These are phyloP conservation scores for Fabriciana adippe DNA, from an alignment of 2,888 invertebrate species.

Conservation along the genomic window DNA sequence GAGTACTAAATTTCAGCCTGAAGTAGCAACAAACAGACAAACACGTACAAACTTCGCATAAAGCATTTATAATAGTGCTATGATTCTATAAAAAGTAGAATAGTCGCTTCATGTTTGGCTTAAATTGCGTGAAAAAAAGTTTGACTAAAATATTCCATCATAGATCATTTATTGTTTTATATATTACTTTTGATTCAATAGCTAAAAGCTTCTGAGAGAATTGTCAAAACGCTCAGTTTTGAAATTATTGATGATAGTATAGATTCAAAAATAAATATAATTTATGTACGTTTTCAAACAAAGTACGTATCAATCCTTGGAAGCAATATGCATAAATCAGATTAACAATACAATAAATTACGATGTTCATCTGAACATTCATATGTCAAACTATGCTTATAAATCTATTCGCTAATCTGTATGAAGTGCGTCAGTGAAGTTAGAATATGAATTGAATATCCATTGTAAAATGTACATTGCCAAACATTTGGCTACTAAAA, in stretches of 20 bases:
- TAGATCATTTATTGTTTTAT: slow-evolving; percentile 15
- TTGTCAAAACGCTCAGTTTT: slow-evolving; percentile 30
- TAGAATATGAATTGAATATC: neutral
- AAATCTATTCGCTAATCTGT: slow-evolving; percentile 18
- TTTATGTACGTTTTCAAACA: slow-evolving; percentile 16
- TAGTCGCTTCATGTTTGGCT: too few species aligned
- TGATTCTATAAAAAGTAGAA: too few species aligned
- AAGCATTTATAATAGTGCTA: too few species aligned
- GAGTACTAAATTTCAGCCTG: too few species aligned
- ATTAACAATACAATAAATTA: slow-evolving; percentile 20
- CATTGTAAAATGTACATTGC: too few species aligned
- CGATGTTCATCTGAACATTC: slow-evolving; percentile 17
- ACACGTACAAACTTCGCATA: too few species aligned
- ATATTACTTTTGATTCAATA: slow-evolving; percentile 19
- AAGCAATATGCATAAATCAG: slow-evolving; percentile 26
- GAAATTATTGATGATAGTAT: slow-evolving; percentile 25
- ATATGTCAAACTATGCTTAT: slow-evolving; percentile 23
- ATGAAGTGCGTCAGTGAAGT: neutral
- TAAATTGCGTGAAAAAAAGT: too few species aligned
- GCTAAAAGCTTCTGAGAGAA: slow-evolving; percentile 33
- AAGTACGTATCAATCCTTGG: slow-evolving; percentile 12
- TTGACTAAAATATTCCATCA: neutral
- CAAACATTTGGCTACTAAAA: too few species aligned
- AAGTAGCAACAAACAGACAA: too few species aligned
- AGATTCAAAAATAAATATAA: slow-evolving; percentile 31